These are phyloP conservation scores for Meandrusa payeni DNA, from an alignment of 2,888 invertebrate species.

Conservation along the genomic window DNA sequence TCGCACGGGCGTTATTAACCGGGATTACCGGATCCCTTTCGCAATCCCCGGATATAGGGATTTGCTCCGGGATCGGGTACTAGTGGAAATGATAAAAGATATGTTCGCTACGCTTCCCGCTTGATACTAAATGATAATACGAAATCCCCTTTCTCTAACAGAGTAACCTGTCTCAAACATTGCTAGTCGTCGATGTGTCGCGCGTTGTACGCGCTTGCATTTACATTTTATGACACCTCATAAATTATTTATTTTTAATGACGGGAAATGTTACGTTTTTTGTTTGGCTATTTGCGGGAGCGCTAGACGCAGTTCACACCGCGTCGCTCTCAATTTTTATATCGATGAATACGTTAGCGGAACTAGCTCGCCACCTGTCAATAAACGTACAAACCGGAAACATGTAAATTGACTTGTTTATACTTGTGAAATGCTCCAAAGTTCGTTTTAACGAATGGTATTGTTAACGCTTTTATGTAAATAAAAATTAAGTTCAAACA, in stretches of 20 bases:
- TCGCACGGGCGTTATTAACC: slow-evolving; percentile 71
- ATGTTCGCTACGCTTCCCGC: slow-evolving; percentile 42
- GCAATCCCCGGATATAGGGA: slow-evolving; percentile 74
- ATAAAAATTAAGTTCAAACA: too few species aligned
- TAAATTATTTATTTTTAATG: slow-evolving; percentile 24
- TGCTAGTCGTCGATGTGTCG: slow-evolving; percentile 7
- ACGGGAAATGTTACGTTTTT: slow-evolving; percentile 16
- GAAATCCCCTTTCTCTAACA: slow-evolving; percentile 23
- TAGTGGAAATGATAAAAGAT: slow-evolving; percentile 77
- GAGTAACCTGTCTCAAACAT: slow-evolving; percentile 9
- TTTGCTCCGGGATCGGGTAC: slow-evolving; percentile 73
- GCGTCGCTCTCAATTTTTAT: slow-evolving; percentile 17
- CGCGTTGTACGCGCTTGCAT: slow-evolving; percentile 4
- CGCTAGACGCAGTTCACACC: background rate
- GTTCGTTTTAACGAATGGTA: background rate
- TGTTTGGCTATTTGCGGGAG: slow-evolving; percentile 1
- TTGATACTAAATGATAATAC: slow-evolving; percentile 35
- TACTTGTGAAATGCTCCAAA: slow-evolving; percentile 1
- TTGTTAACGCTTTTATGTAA: background rate
- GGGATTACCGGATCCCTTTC: slow-evolving; percentile 74
- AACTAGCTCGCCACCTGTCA: slow-evolving; percentile 19
- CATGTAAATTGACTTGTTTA: slow-evolving; percentile 16
- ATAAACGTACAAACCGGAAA: slow-evolving; percentile 5
- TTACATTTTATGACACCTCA: slow-evolving; percentile 13
- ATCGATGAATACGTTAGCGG: slow-evolving; percentile 13